These are phyloP conservation scores for Mythimna pallens DNA, from an alignment of 2,888 invertebrate genomes.

Conservation along the genomic window DNA sequence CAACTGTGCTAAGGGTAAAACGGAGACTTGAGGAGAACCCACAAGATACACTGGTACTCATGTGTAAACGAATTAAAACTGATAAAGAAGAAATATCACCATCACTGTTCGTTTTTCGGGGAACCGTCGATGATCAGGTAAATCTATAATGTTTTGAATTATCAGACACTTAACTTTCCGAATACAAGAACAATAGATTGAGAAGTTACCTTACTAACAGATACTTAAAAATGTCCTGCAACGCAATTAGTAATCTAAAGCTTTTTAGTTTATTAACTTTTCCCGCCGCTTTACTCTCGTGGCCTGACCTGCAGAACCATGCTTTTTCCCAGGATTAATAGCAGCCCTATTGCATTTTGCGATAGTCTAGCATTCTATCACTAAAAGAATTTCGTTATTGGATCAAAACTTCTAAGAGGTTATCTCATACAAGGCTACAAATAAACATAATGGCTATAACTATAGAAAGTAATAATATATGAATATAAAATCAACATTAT, in stretches of 20 bases:
- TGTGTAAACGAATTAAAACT: constrained; percentile 93
- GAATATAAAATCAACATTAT: too few relatives aligned
- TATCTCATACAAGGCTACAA: too few relatives aligned
- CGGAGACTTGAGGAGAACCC: constrained; percentile 93
- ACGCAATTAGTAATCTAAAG: not conserved
- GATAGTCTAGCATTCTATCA: not conserved
- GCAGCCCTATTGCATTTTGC: not conserved
- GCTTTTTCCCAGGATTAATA: not conserved
- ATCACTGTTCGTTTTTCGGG: constrained; percentile 93
- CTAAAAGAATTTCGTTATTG: not conserved
- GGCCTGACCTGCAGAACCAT: not conserved
- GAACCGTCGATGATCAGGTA: constrained; percentile 93
- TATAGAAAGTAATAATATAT: too few relatives aligned
- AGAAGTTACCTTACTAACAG: not conserved
- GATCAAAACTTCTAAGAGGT: too few relatives aligned
- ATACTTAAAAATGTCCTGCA: not conserved
- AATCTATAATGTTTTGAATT: not conserved
- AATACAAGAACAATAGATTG: not conserved
- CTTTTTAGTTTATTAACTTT: not conserved
- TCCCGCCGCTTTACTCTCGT: not conserved
- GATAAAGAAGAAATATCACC: constrained; percentile 88
- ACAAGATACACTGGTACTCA: constrained; percentile 92
- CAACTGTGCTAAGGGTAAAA: constrained; percentile 94
- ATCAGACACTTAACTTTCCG: not conserved
- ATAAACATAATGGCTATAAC: too few relatives aligned